A percentile compares a stretch with the other conserved stretches of the same genome.
phyloP scores from a whole-genome alignment of 1,140 invertebrate genomes.

The Cydia pomonella region DNA sequence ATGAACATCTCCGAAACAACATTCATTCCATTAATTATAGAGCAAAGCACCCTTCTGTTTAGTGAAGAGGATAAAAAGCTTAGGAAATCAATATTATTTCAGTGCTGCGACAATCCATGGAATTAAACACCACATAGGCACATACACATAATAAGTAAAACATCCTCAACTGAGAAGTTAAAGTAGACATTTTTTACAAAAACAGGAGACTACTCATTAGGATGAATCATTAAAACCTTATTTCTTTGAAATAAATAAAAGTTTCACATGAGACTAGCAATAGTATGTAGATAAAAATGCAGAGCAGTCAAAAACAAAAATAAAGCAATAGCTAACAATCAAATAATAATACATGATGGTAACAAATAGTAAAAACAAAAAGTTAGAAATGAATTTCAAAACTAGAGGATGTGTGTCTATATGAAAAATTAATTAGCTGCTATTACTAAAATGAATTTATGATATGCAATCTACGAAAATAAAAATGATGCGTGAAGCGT shows the following conservation, averaged over 20 bases:
- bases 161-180: background rate
- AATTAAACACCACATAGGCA: background rate
- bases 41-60: conserved; percentile 25
- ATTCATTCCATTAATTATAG: conserved; percentile 9
- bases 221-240: conserved; percentile 1
- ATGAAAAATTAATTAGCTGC: background rate
- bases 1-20: conserved; percentile 19
- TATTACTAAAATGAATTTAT: conserved; percentile 12
- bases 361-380: conserved; percentile 36
- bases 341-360: conserved; percentile 36
- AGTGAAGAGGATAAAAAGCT: background rate
- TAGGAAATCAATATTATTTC: background rate
- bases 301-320: conserved; percentile 64
- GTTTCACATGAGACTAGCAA: conserved; percentile 46
- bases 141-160: background rate
- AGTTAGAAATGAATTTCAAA: conserved; percentile 3
- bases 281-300: conserved; percentile 74
- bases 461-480: conserved; percentile 34
- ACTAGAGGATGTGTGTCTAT: background rate
- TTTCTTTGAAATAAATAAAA: conserved; percentile 42
- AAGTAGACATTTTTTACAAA: background rate
- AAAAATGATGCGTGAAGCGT: conserved; percentile 28
- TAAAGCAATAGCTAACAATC: conserved; percentile 52
- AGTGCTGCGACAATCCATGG: background rate
- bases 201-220: conserved; percentile 22